phyloP scores from a whole-genome alignment of 2,797 vertebrate species.

The Phyllotis vaccarum region DNA sequence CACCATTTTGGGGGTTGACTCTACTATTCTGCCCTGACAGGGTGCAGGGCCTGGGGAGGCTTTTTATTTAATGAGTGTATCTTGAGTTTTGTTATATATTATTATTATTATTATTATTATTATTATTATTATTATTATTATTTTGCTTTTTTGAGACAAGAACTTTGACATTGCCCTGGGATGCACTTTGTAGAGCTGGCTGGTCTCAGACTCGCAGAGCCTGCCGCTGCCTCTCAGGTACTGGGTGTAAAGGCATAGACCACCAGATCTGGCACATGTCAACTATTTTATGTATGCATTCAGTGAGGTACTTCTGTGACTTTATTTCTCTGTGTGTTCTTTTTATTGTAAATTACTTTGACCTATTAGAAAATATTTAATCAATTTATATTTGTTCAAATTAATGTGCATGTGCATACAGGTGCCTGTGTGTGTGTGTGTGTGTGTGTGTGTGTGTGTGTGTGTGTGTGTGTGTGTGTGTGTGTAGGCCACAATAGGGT shows the following conservation, averaged over 20 bases:
- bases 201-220: not conserved
- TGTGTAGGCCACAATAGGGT: not conserved
- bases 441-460: no score
- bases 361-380: not conserved
- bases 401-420: not conserved
- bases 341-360: not conserved
- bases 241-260: not conserved
- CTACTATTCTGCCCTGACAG: no score
- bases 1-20: no score
- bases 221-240: not conserved
- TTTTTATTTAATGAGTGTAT: not conserved
- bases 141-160: not conserved
- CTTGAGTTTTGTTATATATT: not conserved
- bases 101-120: not conserved
- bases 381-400: not conserved
- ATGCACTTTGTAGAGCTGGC: not conserved
- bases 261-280: not conserved
- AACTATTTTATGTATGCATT: not conserved
- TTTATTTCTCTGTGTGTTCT: not conserved
- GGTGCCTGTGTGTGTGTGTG: not conserved
- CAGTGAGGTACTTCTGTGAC: not conserved
- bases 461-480: not conserved
- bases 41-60: no score
- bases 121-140: no score
- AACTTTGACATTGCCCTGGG: not conserved